A percentile compares a stretch with the other conserved stretches of the same genome.
Conservation (phyloP, 2,888 invertebrate species). For the Hypena proboscidalis region DNA sequence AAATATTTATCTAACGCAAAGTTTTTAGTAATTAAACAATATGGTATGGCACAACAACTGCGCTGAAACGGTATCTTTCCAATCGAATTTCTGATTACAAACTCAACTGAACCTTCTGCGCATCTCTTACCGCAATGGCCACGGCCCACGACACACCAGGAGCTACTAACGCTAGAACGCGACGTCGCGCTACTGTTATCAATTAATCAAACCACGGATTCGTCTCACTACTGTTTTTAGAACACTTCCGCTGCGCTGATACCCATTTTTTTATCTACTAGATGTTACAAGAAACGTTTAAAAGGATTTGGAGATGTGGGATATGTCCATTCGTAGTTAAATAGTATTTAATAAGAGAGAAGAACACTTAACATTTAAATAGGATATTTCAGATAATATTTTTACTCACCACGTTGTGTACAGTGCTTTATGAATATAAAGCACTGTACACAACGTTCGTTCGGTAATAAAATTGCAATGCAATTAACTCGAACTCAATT, state of each 20-base stretch:
- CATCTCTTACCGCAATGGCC: conserved; percentile 4
- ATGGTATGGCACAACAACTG: too few species aligned
- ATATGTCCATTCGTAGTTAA: too few species aligned
- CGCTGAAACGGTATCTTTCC: too few species aligned
- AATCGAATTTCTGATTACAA: too few species aligned
- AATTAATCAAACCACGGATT: conserved; percentile 68
- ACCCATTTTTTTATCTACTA: conserved; percentile 11
- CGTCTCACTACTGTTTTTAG: conserved; percentile 59
- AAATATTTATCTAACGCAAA: too few species aligned
- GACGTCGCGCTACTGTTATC: conserved; percentile 64
- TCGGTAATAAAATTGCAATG: not conserved
- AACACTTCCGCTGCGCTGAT: conserved; percentile 34
- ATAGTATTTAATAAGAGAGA: too few species aligned
- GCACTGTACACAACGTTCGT: not conserved
- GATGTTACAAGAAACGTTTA: too few species aligned
- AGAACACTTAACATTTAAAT: too few species aligned
- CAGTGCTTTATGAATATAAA: not conserved
- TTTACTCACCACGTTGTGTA: not conserved
- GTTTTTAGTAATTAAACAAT: too few species aligned
- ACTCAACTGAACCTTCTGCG: conserved; percentile 23
- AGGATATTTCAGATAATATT: too few species aligned
- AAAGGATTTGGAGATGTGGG: too few species aligned
- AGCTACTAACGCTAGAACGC: conserved; percentile 41
- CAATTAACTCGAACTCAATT: conserved; percentile 2
- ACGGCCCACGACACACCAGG: conserved; percentile 33